Conservation (phyloP, 2,113 vertebrate species). For the Pangasianodon hypophthalmus region DNA sequence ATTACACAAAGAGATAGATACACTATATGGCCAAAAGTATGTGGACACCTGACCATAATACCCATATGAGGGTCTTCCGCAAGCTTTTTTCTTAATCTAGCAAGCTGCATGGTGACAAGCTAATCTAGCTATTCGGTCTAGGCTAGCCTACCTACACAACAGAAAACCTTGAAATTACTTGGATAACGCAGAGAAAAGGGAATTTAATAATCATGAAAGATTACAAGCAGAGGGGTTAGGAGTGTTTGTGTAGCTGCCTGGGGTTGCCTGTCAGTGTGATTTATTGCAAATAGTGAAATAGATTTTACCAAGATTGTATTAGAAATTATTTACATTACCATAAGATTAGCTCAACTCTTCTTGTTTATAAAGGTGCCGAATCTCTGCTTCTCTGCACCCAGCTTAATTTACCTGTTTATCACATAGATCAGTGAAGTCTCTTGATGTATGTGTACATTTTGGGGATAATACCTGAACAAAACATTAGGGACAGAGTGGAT, state of each 20-base stretch:
- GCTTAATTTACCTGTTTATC: background rate
- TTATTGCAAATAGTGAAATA: background rate
- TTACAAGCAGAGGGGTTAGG: background rate
- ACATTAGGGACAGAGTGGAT: background rate
- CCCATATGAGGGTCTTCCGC: too few species aligned
- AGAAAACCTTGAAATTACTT: background rate
- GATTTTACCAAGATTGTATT: background rate
- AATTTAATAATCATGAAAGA: background rate
- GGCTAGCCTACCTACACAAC: background rate
- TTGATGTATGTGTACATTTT: background rate
- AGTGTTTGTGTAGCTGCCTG: background rate
- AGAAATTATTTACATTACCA: background rate
- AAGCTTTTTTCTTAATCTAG: too few species aligned
- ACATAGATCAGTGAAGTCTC: background rate
- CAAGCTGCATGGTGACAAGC: background rate
- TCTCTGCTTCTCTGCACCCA: background rate
- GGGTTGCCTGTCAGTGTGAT: background rate
- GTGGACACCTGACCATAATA: background rate
- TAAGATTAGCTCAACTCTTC: background rate
- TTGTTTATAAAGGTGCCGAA: background rate
- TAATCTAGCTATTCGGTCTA: background rate
- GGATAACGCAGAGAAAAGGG: background rate
- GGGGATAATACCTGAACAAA: background rate
- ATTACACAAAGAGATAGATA: background rate
- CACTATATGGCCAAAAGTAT: background rate